Base-by-base conservation (phyloP, 2,113 vertebrate genomes). In the Rhineura floridana region DNA sequence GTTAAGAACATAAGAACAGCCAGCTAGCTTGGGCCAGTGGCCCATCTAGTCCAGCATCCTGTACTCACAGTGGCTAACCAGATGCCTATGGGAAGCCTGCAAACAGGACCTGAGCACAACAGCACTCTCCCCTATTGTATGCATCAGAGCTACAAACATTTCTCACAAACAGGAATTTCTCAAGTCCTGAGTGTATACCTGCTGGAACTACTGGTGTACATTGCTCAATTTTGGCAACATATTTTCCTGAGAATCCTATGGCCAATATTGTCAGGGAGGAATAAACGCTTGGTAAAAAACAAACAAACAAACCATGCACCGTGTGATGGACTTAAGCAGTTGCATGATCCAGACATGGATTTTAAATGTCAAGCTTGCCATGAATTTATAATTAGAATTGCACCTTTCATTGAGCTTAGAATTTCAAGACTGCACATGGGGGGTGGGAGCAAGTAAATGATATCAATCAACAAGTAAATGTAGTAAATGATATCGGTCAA, bases 341-440 rank as follows among this genome's bases (percentile, higher is more conserved):
- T 6, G 5, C 17, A 42, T 28, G 39, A 30, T 78, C 39, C 28
- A 10, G 28, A 83, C 30, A 30, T 67, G 13, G 42, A 83, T 81
- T 87, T 80, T 80, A 69, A 70, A 48, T 87, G 76, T 52, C 25
- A 87, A 65, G 52, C n/a, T 55, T 84, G 21, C 25, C 48, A 52
- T 55, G 8, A 36, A 55, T 17, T 21, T 77, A 85, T 11, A 62
- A 42, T 42, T 62, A 62, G 72, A 76, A 73, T 59, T 75, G 25
- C 12, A 72, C 21, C 21, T 73, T 72, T 50, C n/a, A 55, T 15
- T 12, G 9, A 17, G 10, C 44, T 69, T 50, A 46, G 13, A 52
- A 39, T 21, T 44, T 67, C 6, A 30, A 70, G 33, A 25, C 11
- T 36, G 8, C 2, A 30, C 42, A 70, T 39, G 42, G 39, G 3